Base-by-base conservation (phyloP, 2,888 invertebrate genomes). In the Stenichneumon culpator region DNA sequence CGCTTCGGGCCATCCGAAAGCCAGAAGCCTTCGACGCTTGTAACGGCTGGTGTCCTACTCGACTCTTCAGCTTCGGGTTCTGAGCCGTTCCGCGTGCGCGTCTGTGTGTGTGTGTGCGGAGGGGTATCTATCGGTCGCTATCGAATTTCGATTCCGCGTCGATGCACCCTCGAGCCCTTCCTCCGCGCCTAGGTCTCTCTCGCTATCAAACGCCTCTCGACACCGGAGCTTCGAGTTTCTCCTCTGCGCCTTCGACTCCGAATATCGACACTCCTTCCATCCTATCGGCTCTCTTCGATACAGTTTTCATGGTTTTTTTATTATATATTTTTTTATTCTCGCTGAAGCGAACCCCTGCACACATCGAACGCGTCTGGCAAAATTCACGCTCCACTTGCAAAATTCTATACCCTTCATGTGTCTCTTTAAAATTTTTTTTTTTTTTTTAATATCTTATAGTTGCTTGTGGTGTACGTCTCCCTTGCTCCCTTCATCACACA, bases 91-190 rank as follows among this genome's bases (percentile, higher is more conserved):
- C 28, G 50, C 25, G 50, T 54, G 54, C 28, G n/a, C 63, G 28
- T 22, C 16, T 22, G 63, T 54, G 22, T 39, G 32, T 3, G 65
- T 22, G 63, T 54, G 22, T 39, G 32, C 6, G 65, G 14, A 14
- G 36, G 47, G 11, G 36, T 6, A 63, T 63, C 36, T 32, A 44
- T 39, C 57, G 22, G 9, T 16, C 28, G 65, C 84, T 89, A 91
- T 92, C 91, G 90, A 90, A 90, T 91, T 92, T 92, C 91, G 90
- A 92, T 92, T 91, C 89, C 87, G 77, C 83, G 74, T 79, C 85
- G 81, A 81, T 75, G 87, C 84, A 74, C 82, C 79, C 67, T 47
- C 69, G 74, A 65, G 77, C 86, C 83, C 70, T 82, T 84, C 84
- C 86, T 87, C 86, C 87, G 87, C 86, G 86, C 88, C 84, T 86